These are phyloP conservation scores for Eurytoma adleriae DNA, from an alignment of 2,888 invertebrate species.

Conservation along the genomic window DNA sequence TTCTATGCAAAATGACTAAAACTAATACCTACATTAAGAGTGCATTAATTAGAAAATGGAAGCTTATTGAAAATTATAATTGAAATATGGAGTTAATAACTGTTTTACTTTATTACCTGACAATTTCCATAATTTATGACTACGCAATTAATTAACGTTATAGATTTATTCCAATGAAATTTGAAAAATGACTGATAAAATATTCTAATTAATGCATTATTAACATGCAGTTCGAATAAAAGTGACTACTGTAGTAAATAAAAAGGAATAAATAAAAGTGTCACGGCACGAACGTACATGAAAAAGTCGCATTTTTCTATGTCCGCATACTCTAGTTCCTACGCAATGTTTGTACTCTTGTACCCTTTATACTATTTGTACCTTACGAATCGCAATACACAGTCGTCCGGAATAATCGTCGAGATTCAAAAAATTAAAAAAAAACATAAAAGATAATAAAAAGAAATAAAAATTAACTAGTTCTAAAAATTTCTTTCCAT, in stretches of 20 bases:
- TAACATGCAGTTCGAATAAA: background rate
- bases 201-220: slow-evolving; percentile 20
- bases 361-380: slow-evolving; percentile 76
- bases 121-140: too few species aligned
- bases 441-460: slow-evolving; percentile 48
- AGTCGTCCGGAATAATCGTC: slow-evolving; percentile 74
- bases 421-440: slow-evolving; percentile 51
- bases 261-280: slow-evolving; percentile 7
- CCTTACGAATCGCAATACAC: slow-evolving; percentile 75
- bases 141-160: too few species aligned
- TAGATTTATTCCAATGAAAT: background rate
- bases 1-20: background rate
- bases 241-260: background rate
- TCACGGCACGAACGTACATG: slow-evolving; percentile 48
- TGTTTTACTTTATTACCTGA: background rate
- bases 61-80: background rate
- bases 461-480: slow-evolving; percentile 25
- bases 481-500: too few species aligned
- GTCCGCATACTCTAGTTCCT: slow-evolving; percentile 76
- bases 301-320: slow-evolving; percentile 69
- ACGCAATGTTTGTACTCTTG: slow-evolving; percentile 75
- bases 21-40: background rate
- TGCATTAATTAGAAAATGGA: background rate
- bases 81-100: background rate
- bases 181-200: background rate